Evolutionary conservation across 2,113 vertebrate species (phyloP).

Genomic region (Pogonocichla stellata): DNA sequence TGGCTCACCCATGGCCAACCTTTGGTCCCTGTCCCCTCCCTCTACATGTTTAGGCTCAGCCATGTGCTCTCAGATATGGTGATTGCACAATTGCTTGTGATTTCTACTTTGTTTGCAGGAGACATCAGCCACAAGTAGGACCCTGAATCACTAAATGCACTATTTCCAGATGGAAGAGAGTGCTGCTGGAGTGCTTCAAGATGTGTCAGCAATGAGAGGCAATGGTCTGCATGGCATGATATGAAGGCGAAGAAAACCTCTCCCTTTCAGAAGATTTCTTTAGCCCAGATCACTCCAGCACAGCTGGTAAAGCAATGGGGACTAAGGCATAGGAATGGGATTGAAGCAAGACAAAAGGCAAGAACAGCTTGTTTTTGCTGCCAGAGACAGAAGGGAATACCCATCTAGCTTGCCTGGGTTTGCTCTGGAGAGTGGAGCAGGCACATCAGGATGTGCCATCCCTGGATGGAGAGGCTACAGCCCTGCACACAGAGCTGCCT

Average conservation of each 20-base stretch:
- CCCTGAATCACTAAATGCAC: not conserved
- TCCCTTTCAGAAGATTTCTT: not conserved
- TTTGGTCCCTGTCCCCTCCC: not conserved
- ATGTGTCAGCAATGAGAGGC: accelerated
- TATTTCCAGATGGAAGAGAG: not conserved
- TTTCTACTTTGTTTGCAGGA: not conserved
- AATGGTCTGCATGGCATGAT: accelerated
- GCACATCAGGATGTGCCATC: not conserved
- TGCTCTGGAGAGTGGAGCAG: not conserved
- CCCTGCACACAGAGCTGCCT: accelerated
- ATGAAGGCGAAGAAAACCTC: not conserved
- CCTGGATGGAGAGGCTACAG: not conserved
- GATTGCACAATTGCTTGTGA: not conserved
- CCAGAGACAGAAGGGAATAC: not conserved
- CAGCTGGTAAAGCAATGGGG: not conserved
- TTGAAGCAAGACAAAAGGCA: not conserved
- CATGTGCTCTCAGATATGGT: not conserved
- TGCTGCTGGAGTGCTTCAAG: not conserved
- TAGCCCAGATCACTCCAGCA: not conserved
- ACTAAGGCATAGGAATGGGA: not conserved
- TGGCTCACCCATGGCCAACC: not conserved
- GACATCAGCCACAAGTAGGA: not conserved
- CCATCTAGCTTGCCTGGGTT: too few relatives aligned
- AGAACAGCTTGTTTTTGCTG: not conserved
- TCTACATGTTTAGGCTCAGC: not conserved